Evolutionary conservation across 2,113 vertebrate species (phyloP), one percentile per base, ranked within the genome.

Genomic region (Gyps fulvus): DNA sequence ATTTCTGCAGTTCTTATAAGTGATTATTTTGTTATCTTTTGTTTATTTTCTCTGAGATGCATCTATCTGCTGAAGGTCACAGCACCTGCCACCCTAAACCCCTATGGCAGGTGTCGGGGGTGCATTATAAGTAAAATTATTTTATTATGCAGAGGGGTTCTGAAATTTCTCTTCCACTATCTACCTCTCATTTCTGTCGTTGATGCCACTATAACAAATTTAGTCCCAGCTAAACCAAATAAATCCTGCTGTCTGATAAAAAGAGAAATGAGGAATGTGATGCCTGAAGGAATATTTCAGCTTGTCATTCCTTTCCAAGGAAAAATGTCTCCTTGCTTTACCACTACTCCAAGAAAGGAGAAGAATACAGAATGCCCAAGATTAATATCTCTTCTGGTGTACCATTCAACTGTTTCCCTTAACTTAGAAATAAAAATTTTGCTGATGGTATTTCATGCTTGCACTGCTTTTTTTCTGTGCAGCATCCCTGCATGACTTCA

Each of bases 211-310:
- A 47, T 52, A 96, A 82, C 27, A 74, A 87, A 81, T 72, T 89
- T 89, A 90, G 83, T 45, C 36, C 45, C 38, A 83, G 36, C 63
- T 93, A 77, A 79, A 87, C 40, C 61, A 89, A 95, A 90, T 95
- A 95, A 95, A 95, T 90, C 84, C 74, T 77, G 38, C 66, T 79
- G 85, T 89, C 86, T 90, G 83, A 84, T 93, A 90, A 92, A 94
- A 89, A 81, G 49, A 82, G 89, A 96, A 95, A 85, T 96, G 95
- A 93, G 43, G 77, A 94, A 94, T 95, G 87, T 5, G 4, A 20
- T 91, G 79, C 93, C 94, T 90, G 62, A 88, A 95, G 90, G 67
- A 96, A 72, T 95, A 95, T 96, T 97, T 97, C 80, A 93, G 15
- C 69, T 92, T 96, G 81, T 94, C 86, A 86, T 82, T 89, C 40